A percentile compares a stretch with the other conserved stretches of the same genome.
Evolutionary conservation across 2,797 vertebrate species (phyloP).

Genomic region (Coranthus polyacanthus): DNA sequence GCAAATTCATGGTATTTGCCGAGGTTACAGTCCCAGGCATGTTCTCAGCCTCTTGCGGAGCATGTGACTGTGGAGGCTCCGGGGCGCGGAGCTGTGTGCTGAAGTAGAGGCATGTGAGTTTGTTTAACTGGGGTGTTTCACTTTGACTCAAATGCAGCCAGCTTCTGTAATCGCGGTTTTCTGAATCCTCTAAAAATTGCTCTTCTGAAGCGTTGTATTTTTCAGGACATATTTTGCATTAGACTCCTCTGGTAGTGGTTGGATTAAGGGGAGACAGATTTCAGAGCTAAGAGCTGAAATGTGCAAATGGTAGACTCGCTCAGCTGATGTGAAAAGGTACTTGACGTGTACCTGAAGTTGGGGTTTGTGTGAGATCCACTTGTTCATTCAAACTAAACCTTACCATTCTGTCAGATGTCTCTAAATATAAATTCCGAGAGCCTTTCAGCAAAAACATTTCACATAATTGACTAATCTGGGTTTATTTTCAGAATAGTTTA

Average conservation of each 20-base stretch:
- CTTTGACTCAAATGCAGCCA: constrained; percentile 40
- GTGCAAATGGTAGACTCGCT: background rate
- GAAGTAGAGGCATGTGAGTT: constrained; percentile 84
- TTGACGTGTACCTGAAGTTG: background rate
- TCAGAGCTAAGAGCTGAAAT: no score
- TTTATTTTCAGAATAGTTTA: constrained; percentile 47
- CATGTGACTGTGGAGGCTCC: constrained; percentile 78
- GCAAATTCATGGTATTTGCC: constrained; percentile 45
- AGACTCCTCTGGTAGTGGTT: background rate
- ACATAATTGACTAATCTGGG: constrained; percentile 33
- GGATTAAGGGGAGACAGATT: no score
- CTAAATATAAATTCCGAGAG: constrained; percentile 6
- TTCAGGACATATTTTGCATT: constrained; percentile 9
- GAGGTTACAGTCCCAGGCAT: constrained; percentile 43
- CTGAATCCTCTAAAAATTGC: constrained; percentile 7
- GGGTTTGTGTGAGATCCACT: background rate
- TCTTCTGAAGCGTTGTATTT: background rate
- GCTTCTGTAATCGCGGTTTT: constrained; percentile 17
- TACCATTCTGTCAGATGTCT: constrained; percentile 25
- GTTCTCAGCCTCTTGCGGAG: constrained; percentile 51
- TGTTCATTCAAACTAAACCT: background rate
- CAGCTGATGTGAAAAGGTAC: constrained; percentile 6
- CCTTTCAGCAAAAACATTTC: constrained; percentile 31
- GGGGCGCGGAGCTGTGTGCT: constrained; percentile 64
- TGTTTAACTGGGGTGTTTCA: constrained; percentile 74